phyloP scores from a whole-genome alignment of 23 tunicate species.

The Ciona savignyi region DNA sequence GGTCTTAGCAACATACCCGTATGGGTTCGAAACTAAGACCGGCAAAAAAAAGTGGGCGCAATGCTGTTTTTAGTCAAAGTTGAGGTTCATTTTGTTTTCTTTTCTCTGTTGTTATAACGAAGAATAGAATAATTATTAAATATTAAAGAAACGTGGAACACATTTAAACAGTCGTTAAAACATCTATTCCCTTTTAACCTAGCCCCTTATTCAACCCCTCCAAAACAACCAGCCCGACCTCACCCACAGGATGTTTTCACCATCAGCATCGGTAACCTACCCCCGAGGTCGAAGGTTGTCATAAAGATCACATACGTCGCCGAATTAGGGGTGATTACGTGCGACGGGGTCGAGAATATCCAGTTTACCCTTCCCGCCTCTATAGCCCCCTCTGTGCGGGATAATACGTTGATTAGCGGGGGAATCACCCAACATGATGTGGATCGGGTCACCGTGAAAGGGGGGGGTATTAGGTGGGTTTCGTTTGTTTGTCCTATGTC shows the following conservation, averaged over 20 bases:
- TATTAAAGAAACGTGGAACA: background rate
- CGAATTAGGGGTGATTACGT: constrained; percentile 37
- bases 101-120: background rate
- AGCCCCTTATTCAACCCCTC: too few species aligned
- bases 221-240: too few species aligned
- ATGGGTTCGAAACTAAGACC: too few species aligned
- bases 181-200: background rate
- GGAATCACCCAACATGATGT: constrained; percentile 28
- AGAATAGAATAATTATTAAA: background rate
- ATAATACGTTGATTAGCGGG: constrained; percentile 8
- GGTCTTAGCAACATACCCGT: too few species aligned
- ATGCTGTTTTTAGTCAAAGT: too few species aligned
- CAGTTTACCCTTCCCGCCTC: constrained; percentile 32
- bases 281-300: constrained; percentile 46
- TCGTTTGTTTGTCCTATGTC: too few species aligned
- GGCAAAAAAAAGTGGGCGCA: too few species aligned
- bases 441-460: constrained; percentile 24
- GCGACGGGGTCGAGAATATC: constrained; percentile 16
- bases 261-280: constrained; percentile 75
- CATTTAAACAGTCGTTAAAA: background rate
- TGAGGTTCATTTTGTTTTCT: too few species aligned
- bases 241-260: constrained; percentile 49
- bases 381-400: constrained; percentile 14
- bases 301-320: constrained; percentile 72
- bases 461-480: constrained; percentile 20